Conservation (phyloP, 2,888 invertebrate species). For the Gastrophysa polygoni region DNA sequence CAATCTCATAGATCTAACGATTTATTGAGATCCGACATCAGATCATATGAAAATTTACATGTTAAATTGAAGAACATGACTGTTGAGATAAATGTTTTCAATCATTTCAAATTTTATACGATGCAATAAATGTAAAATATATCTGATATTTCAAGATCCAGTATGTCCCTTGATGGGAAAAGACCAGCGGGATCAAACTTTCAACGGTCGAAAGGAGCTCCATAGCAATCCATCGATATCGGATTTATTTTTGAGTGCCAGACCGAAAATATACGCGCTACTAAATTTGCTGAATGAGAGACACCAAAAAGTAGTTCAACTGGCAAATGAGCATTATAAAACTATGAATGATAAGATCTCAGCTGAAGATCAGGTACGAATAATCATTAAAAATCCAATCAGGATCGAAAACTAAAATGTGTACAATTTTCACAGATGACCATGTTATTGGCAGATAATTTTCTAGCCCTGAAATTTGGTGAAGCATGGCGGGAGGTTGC, state of each 20-base stretch:
- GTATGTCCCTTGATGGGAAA: slow-evolving; percentile 56
- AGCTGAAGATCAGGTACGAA: slow-evolving; percentile 54
- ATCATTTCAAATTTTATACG: too few relatives aligned
- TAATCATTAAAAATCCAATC: too few relatives aligned
- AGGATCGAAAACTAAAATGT: neutral
- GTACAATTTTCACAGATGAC: slow-evolving; percentile 52
- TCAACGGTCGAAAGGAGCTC: slow-evolving; percentile 42
- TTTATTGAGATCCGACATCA: too few relatives aligned
- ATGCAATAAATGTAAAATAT: too few relatives aligned
- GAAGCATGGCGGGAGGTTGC: slow-evolving; percentile 59
- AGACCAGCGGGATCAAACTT: slow-evolving; percentile 53
- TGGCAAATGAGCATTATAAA: slow-evolving; percentile 55
- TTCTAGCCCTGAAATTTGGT: slow-evolving; percentile 56
- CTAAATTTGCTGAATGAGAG: slow-evolving; percentile 52
- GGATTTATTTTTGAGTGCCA: slow-evolving; percentile 56
- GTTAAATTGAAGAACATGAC: too few relatives aligned
- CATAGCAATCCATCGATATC: slow-evolving; percentile 52
- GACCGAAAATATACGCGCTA: slow-evolving; percentile 60
- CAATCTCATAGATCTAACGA: too few relatives aligned
- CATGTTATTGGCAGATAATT: slow-evolving; percentile 56
- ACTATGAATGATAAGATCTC: slow-evolving; percentile 49
- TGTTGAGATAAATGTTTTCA: too few relatives aligned
- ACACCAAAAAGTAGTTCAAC: slow-evolving; percentile 49
- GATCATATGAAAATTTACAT: too few relatives aligned
- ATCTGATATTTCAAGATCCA: slow-evolving; percentile 44